Base-by-base conservation (phyloP, 2,797 vertebrate genomes). In the Lepus oiostolus region DNA sequence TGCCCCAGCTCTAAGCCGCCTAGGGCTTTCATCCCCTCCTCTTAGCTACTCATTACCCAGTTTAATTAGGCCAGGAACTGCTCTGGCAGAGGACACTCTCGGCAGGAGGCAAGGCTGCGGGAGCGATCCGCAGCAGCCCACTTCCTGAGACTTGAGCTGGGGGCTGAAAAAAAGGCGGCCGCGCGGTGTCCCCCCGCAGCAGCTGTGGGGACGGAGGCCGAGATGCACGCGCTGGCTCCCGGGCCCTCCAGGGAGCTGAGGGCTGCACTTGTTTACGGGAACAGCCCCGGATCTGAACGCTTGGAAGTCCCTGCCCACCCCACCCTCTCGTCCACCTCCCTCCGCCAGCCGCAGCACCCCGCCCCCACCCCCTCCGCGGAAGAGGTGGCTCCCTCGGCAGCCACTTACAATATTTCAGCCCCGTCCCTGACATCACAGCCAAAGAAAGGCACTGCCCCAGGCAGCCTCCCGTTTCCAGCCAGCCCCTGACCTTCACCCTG, bases 41-140 rank as follows among this genome's bases (percentile, higher is more conserved):
- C 88, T 68, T 70, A 93, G 96, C 93, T 96, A 93, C 97, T 96
- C 95, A 96, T 97, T 97, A 97, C 94, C 88, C 97, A 38, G 96
- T 79, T 96, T 97, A 96, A 97, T 97, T 93, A 96, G 97, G 94
- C 96, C 95, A 95, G 96, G 95, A 97, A 96, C 88, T 72, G 95
- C 96, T 90, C 70, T 21, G 17, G 72, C 86, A 0, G 89, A 91
- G 81, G 95, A 90, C 95, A 71, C 86, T 77, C 94, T 9, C 91
- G 0, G 95, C 94, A 35, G 96, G 96, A 91, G 97, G 94, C 22
- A 5, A 74, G 88, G 52, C 63, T 35, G 89, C 65, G 90, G 94
- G 58, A 63, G 91, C 85, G 94, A 35, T 58, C 90, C 92, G 75
- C 75, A 60, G 93, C 92, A 71, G 74, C 83, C 93, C 54, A 84